Evolutionary conservation across 2,888 invertebrate genomes (phyloP), one percentile per base, ranked within the genome.

Genomic region (Microchrysa polita): DNA sequence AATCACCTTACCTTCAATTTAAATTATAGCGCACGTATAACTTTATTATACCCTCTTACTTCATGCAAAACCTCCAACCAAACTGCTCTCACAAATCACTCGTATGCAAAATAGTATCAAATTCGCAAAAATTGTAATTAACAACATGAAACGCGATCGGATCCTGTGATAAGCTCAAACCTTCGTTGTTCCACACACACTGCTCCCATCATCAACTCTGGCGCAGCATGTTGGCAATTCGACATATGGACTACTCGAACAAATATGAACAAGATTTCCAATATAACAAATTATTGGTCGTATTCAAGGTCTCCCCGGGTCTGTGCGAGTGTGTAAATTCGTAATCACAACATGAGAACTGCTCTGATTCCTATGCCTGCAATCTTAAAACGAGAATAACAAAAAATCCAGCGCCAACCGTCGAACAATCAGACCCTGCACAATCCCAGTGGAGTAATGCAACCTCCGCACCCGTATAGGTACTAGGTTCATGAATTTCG

Each of bases 71-170:
- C 4, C 23, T 27, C 2, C 34, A 22, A 1, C 34, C n/a, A 5
- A 60, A 14, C 42, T 44, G 22, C 22, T 16, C 65, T n/a, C 48
- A 65, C 65, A 48, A 65, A 48, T 65, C 48, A 23, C 10, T 23
- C 20, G 44, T 48, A 14, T 16, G 18, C 34, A 42, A 67, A 67
- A 67, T 22, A 52, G 23, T 18, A 52, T 27, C 40, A 55, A 69
- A 34, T 57, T 69, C 42, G 34, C 69, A 69, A 69, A 34, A 57
- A 57, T 53, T 55, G 69, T 69, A 69, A 69, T 69, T 69, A 69
- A 69, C 69, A 27, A 34, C 69, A 55, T 42, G 55, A 69, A 57
- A 57, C 69, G 55, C 40, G 69, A 69, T 69, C 57, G 34, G 55
- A 69, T 69, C 57, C 14, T 69, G 14, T 12, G 69, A 69, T 69